Base-by-base conservation (phyloP, 2,113 vertebrate genomes). In the Platichthys flesus region DNA sequence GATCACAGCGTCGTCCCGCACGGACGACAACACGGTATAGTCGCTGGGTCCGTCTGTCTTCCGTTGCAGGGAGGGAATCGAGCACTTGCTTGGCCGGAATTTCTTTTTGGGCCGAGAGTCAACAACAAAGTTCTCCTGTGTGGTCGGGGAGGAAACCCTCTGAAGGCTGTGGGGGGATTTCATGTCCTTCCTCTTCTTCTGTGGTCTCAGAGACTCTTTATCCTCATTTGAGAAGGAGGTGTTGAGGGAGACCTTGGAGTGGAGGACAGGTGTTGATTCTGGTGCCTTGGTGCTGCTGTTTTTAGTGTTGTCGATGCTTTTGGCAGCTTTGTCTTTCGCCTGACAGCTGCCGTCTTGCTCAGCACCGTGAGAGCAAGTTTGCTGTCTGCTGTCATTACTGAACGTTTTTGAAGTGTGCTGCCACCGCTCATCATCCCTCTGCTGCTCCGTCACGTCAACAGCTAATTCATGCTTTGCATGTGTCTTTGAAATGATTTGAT, bases 151-250 rank as follows among this genome's bases (percentile, higher is more conserved):
- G 72, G 90, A 93, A 61, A 91, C 83, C 58, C 91, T 94, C 52
- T 92, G 92, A 67, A 92, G 79, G 67, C 85, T 89, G 72, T 88
- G 83, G 26, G 87, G 55, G 35, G 90, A 82, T 72, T 95, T 96
- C 23, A 92, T 76, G 2, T 97, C 96, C 92, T 95, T 97, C 73
- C 94, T 91, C 28, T 94, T 97, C 87, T 95, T 97, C 64, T 95
- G 91, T 65, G 88, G 93, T 60, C 75, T 93, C 42, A 74, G 42
- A 0, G 66, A 74, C 16, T 83, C 91, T 71, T 93, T 96, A 49
- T 95, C 94, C 42, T 92, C 42, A 2, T 81, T 72, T 42, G 91
- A 91, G 76, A 81, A 81, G 0, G 72, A 89, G 56, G 89, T 83
- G 0, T 73, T 31, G 0, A 78, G n/a, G 49, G 68, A 0, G 4